These are phyloP conservation scores for Butorides virescens DNA, from an alignment of 2,113 vertebrate species.

Conservation along the genomic window DNA sequence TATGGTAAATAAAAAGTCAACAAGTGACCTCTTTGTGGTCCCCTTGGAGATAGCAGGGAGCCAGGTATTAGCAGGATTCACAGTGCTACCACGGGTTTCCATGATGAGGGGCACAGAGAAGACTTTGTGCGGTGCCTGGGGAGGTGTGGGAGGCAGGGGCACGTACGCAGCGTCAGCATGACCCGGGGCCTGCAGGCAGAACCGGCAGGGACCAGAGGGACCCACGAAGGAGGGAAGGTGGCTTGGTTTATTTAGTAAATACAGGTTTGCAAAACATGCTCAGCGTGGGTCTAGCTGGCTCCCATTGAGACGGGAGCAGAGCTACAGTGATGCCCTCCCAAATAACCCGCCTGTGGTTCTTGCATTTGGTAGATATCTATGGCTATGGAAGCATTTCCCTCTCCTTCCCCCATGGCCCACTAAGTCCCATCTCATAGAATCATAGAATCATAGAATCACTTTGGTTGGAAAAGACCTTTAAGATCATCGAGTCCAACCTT, in stretches of 20 bases:
- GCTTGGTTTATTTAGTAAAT: neutral
- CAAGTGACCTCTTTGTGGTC: neutral
- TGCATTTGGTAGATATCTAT: neutral
- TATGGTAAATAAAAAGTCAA: neutral
- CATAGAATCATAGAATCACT: no score
- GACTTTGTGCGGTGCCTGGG: neutral
- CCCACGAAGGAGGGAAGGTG: neutral
- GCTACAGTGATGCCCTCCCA: accelerated
- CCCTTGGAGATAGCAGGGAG: neutral
- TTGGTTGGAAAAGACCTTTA: no score
- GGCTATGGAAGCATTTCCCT: neutral
- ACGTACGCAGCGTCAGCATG: accelerated
- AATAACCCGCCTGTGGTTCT: neutral
- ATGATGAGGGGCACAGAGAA: neutral
- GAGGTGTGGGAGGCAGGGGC: neutral
- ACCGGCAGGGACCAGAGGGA: neutral
- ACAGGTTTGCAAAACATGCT: neutral
- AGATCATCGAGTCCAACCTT: no score
- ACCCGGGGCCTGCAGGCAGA: neutral
- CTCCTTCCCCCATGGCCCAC: neutral
- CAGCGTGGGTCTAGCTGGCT: neutral
- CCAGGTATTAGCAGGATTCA: neutral
- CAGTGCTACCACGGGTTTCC: neutral
- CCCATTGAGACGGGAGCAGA: neutral
- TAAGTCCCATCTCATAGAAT: neutral